phyloP scores from a whole-genome alignment of 2,888 invertebrate genomes.

The Rhorus exstirpatorius region DNA sequence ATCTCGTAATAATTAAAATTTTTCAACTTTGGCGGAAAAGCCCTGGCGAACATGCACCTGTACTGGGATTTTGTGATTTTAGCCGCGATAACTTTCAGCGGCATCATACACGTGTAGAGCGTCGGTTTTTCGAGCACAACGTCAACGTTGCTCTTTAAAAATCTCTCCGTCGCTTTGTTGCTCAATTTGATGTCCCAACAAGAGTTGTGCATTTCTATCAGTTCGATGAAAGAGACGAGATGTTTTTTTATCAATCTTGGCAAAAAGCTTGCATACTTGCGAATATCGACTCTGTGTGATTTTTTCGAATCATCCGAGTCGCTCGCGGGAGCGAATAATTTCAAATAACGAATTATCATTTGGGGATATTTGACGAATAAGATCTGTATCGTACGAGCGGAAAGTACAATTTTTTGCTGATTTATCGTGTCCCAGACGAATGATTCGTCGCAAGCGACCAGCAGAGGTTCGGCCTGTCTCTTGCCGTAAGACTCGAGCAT shows the following conservation, averaged over 20 bases:
- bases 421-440: constrained; percentile 74
- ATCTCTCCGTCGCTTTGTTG: constrained; percentile 72
- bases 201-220: constrained; percentile 69
- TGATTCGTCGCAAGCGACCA: constrained; percentile 77
- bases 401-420: constrained; percentile 66
- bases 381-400: constrained; percentile 55
- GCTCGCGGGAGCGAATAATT: constrained; percentile 60
- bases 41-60: constrained; percentile 72
- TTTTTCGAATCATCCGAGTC: background rate
- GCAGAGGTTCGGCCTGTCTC: constrained; percentile 75
- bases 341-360: constrained; percentile 78
- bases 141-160: constrained; percentile 76
- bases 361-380: constrained; percentile 76
- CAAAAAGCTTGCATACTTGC: constrained; percentile 71
- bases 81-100: constrained; percentile 72
- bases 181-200: constrained; percentile 70
- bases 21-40: constrained; percentile 69
- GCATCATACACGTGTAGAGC: constrained; percentile 72
- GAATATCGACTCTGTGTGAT: constrained; percentile 47
- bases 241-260: constrained; percentile 75
- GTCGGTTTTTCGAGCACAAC: constrained; percentile 74
- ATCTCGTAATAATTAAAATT: constrained; percentile 56
- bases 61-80: constrained; percentile 72
- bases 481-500: constrained; percentile 73
- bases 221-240: constrained; percentile 73